phyloP scores from a whole-genome alignment of 2,888 invertebrate genomes.

The Drosophila limbata region DNA sequence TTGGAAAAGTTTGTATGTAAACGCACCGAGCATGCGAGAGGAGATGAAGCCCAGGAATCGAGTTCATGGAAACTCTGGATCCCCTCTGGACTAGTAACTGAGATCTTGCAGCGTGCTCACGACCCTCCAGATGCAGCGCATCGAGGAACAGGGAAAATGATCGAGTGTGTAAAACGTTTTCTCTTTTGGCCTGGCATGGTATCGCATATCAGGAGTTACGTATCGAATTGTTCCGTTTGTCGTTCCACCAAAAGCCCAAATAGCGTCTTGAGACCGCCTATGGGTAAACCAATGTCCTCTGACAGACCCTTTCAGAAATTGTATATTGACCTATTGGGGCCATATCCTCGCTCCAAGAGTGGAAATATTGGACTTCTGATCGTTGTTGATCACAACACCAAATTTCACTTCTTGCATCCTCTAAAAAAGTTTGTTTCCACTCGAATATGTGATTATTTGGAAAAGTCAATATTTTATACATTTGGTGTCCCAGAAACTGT shows the following conservation, averaged over 20 bases:
- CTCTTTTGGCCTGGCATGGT: neutral
- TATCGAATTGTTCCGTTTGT: neutral
- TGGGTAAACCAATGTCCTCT: neutral
- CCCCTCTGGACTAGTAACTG: neutral
- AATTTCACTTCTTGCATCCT: neutral
- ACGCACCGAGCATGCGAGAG: neutral
- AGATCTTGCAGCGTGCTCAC: neutral
- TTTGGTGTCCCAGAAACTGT: constrained; percentile 4
- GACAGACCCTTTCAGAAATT: constrained; percentile 2
- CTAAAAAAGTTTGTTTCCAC: neutral
- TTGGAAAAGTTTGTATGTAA: neutral
- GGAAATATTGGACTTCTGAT: constrained; percentile 2
- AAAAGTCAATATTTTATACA: neutral
- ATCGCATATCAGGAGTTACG: neutral
- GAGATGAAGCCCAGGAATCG: neutral
- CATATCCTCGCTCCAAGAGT: neutral
- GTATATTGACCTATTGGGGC: constrained; percentile 6
- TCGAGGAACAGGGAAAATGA: neutral
- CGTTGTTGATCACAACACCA: neutral
- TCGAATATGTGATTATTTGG: neutral
- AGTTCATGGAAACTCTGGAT: neutral
- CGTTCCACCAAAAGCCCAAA: neutral
- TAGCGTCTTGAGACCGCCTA: neutral
- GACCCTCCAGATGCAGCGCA: neutral
- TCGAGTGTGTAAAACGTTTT: neutral